phyloP scores from a whole-genome alignment of 2,797 vertebrate species.

The Lagocephalus sceleratus region DNA sequence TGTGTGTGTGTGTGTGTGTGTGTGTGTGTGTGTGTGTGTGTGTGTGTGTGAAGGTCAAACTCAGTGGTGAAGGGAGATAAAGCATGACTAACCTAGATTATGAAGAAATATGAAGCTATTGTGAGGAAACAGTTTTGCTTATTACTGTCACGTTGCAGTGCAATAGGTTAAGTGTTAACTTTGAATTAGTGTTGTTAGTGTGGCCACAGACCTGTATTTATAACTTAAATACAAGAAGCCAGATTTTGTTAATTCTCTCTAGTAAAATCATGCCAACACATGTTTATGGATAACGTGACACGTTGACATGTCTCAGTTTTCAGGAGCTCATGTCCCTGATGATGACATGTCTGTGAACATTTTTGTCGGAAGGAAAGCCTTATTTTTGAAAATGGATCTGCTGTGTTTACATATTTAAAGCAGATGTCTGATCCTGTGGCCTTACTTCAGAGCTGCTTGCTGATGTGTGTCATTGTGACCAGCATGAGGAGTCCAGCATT shows the following conservation, averaged over 20 bases:
- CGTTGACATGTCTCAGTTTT: background rate
- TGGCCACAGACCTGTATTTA: background rate
- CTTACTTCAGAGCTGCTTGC: no score
- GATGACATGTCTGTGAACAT: no score
- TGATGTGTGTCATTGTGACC: constrained; percentile 2
- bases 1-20: background rate
- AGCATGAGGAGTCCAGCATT: constrained; percentile 2
- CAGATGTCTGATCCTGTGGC: background rate
- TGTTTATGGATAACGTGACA: background rate
- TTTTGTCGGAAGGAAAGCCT: constrained; percentile 27
- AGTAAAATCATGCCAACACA: constrained; percentile 4
- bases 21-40: background rate
- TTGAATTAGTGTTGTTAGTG: constrained; percentile 13
- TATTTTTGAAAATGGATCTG: constrained; percentile 22
- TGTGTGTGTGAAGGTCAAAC: constrained; percentile 45
- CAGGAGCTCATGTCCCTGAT: background rate
- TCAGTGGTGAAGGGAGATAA: no score
- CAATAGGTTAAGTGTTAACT: no score
- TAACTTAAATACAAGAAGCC: constrained; percentile 1
- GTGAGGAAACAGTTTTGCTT: no score
- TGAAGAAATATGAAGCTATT: no score
- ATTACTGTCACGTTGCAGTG: no score
- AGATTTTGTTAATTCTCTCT: background rate
- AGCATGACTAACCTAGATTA: no score
- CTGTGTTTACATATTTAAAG: constrained; percentile 15